Conservation (phyloP, 1,140 invertebrate genomes). For the Probaryconus sp. region DNA sequence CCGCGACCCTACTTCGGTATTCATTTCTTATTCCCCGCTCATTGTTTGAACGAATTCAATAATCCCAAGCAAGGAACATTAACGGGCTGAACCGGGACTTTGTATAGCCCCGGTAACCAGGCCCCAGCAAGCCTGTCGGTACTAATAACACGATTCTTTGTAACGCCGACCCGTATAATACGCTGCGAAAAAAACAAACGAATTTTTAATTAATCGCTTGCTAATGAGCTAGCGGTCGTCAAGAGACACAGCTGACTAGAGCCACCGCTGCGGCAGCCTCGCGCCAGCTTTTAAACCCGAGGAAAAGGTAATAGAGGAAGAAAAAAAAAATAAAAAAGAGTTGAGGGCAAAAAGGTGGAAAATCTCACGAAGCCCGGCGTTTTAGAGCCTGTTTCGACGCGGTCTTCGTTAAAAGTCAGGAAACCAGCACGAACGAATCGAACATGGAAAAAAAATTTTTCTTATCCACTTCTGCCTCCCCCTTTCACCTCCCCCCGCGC, state of each 20-base stretch:
- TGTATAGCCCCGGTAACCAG: slow-evolving; percentile 6
- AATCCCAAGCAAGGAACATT: slow-evolving; percentile 38
- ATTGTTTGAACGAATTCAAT: slow-evolving; percentile 55
- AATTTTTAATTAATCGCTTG: slow-evolving; percentile 75
- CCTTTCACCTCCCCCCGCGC: not conserved
- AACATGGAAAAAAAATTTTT: slow-evolving; percentile 20
- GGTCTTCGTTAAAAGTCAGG: slow-evolving; percentile 53
- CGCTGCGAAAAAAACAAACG: slow-evolving; percentile 61
- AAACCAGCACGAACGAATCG: slow-evolving; percentile 27
- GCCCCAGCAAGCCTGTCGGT: slow-evolving; percentile 3
- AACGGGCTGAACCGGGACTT: slow-evolving; percentile 28
- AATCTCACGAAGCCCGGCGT: slow-evolving; percentile 53
- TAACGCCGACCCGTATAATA: slow-evolving; percentile 46
- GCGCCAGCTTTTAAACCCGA: slow-evolving; percentile 27
- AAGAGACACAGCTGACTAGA: slow-evolving; percentile 33
- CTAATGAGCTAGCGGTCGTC: slow-evolving; percentile 68
- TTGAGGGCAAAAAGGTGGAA: slow-evolving; percentile 37
- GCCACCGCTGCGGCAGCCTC: slow-evolving; percentile 1
- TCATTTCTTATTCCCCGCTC: slow-evolving; percentile 45
- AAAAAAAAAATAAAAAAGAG: slow-evolving; percentile 1
- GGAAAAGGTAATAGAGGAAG: slow-evolving; percentile 10
- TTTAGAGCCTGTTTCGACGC: slow-evolving; percentile 62
- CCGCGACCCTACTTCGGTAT: slow-evolving; percentile 29
- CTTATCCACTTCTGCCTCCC: not conserved
- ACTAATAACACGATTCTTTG: slow-evolving; percentile 54